Percentiles rank a stretch among this genome's conserved stretches.
Conservation (phyloP, 2,888 invertebrate species). For the Clitarchus hookeri region DNA sequence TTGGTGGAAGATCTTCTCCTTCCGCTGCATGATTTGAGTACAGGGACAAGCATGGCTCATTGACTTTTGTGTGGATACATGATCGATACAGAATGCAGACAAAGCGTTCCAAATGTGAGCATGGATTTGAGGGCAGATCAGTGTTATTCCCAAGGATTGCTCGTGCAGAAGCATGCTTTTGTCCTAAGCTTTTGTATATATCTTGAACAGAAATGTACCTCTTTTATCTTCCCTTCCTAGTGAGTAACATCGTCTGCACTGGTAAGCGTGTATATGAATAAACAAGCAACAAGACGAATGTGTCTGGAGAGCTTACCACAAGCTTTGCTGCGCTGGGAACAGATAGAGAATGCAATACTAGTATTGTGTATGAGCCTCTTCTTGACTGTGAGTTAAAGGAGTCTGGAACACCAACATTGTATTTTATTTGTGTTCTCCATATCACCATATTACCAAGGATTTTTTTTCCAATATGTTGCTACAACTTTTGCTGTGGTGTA, state of each 20-base stretch:
- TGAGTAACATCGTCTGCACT: neutral
- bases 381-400: neutral
- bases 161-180: neutral
- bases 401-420: neutral
- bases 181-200: neutral
- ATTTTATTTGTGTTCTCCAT: neutral
- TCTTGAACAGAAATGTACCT: neutral
- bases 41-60: neutral
- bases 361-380: neutral
- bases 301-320: slow-evolving; percentile 10
- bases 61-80: neutral
- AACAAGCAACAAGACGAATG: neutral
- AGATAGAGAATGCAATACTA: neutral
- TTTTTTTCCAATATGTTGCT: neutral
- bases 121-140: neutral
- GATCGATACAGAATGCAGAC: slow-evolving; percentile 10
- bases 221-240: slow-evolving; percentile 3
- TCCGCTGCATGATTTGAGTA: slow-evolving; percentile 11
- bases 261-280: neutral
- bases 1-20: neutral
- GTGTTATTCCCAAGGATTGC: neutral
- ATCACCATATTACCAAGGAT: neutral
- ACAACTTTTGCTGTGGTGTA: neutral
- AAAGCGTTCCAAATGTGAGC: neutral
- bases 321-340: no score